These are phyloP conservation scores for Cynocephalus volans DNA, from an alignment of 2,113 vertebrate genomes.

Conservation along the genomic window DNA sequence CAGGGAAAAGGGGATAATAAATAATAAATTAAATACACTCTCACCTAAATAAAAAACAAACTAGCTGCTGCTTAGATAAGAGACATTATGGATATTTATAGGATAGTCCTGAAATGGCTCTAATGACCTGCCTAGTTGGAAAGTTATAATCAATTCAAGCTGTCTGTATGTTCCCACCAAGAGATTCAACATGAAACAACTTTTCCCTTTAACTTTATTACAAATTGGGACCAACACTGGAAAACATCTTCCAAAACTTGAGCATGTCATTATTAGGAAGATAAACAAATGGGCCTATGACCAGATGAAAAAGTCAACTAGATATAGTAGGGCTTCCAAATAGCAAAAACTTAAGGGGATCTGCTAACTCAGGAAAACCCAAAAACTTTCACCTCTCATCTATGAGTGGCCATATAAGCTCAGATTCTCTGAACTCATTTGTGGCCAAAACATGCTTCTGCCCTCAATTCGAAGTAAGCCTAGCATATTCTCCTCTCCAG, in stretches of 20 bases:
- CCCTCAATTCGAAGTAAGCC: conserved; percentile 30
- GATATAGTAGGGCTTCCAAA: not conserved
- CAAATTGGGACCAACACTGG: not conserved
- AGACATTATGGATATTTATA: not conserved
- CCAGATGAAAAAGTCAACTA: not conserved
- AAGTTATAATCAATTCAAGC: conserved; percentile 33
- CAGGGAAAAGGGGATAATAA: not conserved
- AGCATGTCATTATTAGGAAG: not conserved
- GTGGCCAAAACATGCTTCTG: not conserved
- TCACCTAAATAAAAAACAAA: conserved; percentile 16
- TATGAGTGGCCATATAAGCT: not conserved
- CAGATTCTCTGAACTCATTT: conserved; percentile 17
- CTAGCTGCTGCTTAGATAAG: not conserved
- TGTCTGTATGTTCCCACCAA: not conserved
- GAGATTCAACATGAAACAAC: conserved; percentile 8
- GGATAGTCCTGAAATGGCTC: conserved; percentile 12
- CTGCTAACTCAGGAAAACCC: not conserved
- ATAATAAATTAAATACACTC: conserved; percentile 42
- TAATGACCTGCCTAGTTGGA: conserved; percentile 35
- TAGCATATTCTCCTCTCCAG: conserved; percentile 28
- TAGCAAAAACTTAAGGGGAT: not conserved
- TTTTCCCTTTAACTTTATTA: conserved; percentile 55
- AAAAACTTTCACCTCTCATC: not conserved
- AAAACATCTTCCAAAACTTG: conserved; percentile 53
- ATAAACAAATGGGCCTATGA: not conserved